phyloP scores from a whole-genome alignment of 2,113 vertebrate genomes.

The Siniperca knerii region DNA sequence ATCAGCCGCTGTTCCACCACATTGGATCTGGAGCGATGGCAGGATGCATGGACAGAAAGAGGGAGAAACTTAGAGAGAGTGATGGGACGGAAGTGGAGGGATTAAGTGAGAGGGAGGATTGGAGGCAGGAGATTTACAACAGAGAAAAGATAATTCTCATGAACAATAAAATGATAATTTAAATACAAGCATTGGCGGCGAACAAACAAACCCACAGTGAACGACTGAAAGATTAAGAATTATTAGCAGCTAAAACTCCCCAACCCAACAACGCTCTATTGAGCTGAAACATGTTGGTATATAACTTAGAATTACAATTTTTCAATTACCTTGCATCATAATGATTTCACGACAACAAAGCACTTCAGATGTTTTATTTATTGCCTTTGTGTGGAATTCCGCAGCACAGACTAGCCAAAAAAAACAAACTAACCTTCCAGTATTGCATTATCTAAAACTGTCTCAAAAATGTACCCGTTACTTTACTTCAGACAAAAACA shows the following conservation, averaged over 20 bases:
- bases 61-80: conserved; percentile 15
- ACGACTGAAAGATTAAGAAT: background rate
- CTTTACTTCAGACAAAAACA: background rate
- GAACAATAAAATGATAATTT: conserved; percentile 33
- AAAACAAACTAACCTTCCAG: background rate
- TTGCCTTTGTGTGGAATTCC: background rate
- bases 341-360: conserved; percentile 6
- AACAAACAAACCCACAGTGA: conserved; percentile 7
- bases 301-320: conserved; percentile 2
- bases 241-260: conserved; percentile 16
- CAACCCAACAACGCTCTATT: background rate
- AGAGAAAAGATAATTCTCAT: conserved; percentile 41
- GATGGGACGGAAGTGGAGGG: conserved; percentile 28
- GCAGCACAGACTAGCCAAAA: background rate
- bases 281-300: background rate
- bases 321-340: conserved; percentile 13
- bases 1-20: conserved; percentile 70
- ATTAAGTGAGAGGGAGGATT: conserved; percentile 42
- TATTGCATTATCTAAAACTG: background rate
- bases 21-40: conserved; percentile 46
- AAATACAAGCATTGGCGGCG: conserved; percentile 18
- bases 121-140: conserved; percentile 35
- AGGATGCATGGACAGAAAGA: conserved; percentile 31
- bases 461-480: background rate
- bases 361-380: conserved; percentile 11